phyloP scores from a whole-genome alignment of 1,140 invertebrate species.

The Halotydeus destructor region DNA sequence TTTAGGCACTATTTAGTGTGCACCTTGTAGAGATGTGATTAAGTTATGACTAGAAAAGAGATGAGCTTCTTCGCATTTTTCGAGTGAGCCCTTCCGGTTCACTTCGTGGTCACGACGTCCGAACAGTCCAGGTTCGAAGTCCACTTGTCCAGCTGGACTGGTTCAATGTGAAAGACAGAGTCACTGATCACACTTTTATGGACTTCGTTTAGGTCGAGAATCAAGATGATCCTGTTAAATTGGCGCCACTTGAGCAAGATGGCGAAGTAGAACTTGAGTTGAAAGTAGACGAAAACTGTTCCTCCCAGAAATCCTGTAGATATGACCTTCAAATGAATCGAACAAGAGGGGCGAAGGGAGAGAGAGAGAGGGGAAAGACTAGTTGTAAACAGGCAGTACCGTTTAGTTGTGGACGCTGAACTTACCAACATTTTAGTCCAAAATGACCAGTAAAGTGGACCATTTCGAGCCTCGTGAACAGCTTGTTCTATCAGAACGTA shows the following conservation, averaged over 20 bases:
- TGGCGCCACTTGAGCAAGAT: constrained; percentile 75
- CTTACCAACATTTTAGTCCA: constrained; percentile 82
- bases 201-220: constrained; percentile 27
- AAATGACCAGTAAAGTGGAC: constrained; percentile 69
- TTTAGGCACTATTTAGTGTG: too few species aligned
- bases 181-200: too few species aligned
- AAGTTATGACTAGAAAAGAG: too few species aligned
- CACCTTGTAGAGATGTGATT: too few species aligned
- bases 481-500: constrained; percentile 86
- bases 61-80: too few species aligned
- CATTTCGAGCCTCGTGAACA: constrained; percentile 57
- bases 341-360: not conserved
- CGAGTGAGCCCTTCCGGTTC: too few species aligned
- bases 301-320: constrained; percentile 84
- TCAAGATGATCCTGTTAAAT: constrained; percentile 74
- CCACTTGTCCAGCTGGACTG: too few species aligned
- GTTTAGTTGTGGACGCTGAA: not conserved
- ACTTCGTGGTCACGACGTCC: too few species aligned
- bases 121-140: too few species aligned
- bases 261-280: constrained; percentile 80
- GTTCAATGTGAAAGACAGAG: too few species aligned
- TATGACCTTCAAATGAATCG: constrained; percentile 28
- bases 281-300: constrained; percentile 88
- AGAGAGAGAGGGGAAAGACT: not conserved
- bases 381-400: too few species aligned